These are phyloP conservation scores for Notiomystis cincta DNA, from an alignment of 2,113 vertebrate species.

Conservation along the genomic window DNA sequence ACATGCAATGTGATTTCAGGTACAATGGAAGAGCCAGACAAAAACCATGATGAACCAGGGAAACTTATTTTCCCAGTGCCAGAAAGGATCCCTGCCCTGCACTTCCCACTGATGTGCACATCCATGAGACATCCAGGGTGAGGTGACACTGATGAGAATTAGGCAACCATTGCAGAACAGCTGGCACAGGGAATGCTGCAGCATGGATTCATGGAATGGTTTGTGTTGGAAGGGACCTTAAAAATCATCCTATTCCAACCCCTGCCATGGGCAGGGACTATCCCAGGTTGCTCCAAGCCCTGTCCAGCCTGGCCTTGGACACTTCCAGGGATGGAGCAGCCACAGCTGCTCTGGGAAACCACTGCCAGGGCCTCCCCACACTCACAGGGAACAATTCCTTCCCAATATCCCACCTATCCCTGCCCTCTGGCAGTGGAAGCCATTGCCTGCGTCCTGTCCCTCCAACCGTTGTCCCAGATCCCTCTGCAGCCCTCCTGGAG, in stretches of 20 bases:
- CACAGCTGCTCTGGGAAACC: neutral
- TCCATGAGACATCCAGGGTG: fast-evolving
- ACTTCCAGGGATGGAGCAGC: neutral
- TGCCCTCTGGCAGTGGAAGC: neutral
- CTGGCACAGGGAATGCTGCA: neutral
- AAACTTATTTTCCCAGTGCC: neutral
- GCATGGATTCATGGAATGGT: neutral
- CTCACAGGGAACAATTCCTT: neutral
- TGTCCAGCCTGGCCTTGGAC: fast-evolving
- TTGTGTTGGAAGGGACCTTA: neutral
- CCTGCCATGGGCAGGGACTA: neutral
- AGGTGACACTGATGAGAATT: neutral
- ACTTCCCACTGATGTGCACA: neutral
- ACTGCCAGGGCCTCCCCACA: neutral
- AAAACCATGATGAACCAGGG: fast-evolving
- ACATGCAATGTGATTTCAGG: fast-evolving
- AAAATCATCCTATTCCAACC: neutral
- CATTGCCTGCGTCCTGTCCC: neutral
- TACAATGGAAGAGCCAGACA: neutral
- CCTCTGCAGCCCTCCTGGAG: neutral
- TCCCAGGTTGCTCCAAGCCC: neutral
- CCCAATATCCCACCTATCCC: neutral
- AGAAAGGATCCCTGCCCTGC: fast-evolving
- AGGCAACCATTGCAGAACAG: neutral
- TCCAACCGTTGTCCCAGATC: neutral